phyloP scores from a whole-genome alignment of 2,888 invertebrate species.

The Tillus elongatus region DNA sequence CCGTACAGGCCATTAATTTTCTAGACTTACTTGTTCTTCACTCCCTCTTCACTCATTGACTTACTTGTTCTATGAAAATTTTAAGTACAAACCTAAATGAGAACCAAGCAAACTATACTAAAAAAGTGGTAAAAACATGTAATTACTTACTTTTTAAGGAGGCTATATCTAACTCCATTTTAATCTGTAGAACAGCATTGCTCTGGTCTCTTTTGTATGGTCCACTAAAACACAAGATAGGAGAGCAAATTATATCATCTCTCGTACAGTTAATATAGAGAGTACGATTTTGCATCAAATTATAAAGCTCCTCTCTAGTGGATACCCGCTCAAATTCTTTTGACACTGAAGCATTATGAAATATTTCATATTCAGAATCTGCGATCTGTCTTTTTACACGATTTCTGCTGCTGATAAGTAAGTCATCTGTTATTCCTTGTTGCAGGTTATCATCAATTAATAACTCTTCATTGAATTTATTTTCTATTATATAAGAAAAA shows the following conservation, averaged over 20 bases:
- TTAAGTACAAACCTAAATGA: no score
- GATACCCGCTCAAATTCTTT: neutral
- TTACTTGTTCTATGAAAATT: no score
- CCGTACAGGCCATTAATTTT: no score
- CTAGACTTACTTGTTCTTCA: no score
- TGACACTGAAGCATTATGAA: neutral
- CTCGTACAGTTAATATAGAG: slow-evolving; percentile 37
- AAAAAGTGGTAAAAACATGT: no score
- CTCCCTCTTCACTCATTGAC: no score
- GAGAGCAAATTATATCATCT: slow-evolving; percentile 30
- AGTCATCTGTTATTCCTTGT: slow-evolving; percentile 13
- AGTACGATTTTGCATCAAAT: slow-evolving; percentile 21
- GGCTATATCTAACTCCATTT: slow-evolving; percentile 32
- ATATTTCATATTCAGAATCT: slow-evolving; percentile 16
- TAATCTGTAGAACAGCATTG: slow-evolving; percentile 34
- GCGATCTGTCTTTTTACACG: slow-evolving; percentile 13
- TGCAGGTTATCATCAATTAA: neutral
- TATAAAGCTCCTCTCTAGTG: neutral
- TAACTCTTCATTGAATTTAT: slow-evolving; percentile 8
- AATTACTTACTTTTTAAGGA: slow-evolving; percentile 34
- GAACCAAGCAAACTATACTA: no score
- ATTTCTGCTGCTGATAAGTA: slow-evolving; percentile 13
- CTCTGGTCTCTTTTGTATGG: slow-evolving; percentile 32
- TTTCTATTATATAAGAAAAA: slow-evolving; percentile 19
- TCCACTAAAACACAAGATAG: slow-evolving; percentile 35